These are phyloP conservation scores for Leucopsar rothschildi DNA, from an alignment of 2,113 vertebrate species.

Conservation along the genomic window DNA sequence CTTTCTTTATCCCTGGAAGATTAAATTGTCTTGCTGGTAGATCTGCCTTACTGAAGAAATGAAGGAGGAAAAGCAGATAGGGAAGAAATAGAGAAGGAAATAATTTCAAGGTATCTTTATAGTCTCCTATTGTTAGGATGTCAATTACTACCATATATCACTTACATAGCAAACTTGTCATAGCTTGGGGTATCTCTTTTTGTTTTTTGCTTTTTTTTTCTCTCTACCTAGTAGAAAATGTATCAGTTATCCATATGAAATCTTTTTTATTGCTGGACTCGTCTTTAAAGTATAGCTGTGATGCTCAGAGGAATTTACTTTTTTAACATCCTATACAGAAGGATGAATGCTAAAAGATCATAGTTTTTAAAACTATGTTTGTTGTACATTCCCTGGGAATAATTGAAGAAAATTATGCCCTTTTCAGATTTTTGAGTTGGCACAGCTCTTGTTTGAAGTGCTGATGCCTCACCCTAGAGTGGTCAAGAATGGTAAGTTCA, in stretches of 20 bases:
- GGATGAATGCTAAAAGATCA: background rate
- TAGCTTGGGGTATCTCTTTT: background rate
- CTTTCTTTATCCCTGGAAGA: constrained; percentile 30
- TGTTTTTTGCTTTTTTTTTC: background rate
- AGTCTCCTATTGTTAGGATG: constrained; percentile 6
- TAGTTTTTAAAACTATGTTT: background rate
- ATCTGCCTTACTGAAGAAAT: constrained; percentile 29
- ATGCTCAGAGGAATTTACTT: background rate
- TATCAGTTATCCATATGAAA: background rate
- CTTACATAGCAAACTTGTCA: background rate
- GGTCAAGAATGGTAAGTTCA: background rate
- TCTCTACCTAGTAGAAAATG: background rate
- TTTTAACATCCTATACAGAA: background rate
- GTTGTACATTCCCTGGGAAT: background rate
- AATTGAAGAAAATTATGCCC: background rate
- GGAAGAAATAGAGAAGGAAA: constrained; percentile 14
- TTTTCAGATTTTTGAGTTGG: background rate
- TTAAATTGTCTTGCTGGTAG: constrained; percentile 49
- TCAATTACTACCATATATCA: constrained; percentile 42
- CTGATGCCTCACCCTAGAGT: background rate
- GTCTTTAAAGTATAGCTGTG: background rate
- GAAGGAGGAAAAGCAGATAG: background rate
- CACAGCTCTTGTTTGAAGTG: background rate
- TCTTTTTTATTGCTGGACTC: background rate
- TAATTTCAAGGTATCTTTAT: constrained; percentile 19